Evolutionary conservation across 2,888 invertebrate species (phyloP).

Genomic region (Carabus problematicus): DNA sequence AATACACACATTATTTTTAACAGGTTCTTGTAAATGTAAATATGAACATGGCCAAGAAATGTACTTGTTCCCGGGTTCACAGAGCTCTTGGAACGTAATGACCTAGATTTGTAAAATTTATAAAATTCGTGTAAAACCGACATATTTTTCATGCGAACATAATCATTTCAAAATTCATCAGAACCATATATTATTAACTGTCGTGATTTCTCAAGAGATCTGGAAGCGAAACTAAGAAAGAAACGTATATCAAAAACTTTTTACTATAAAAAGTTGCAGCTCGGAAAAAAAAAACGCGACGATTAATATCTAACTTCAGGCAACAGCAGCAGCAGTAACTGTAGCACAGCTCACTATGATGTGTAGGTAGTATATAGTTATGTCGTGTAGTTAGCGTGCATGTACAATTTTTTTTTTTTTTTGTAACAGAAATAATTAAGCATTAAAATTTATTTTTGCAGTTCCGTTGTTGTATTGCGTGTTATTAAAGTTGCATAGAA

Average conservation of each 20-base stretch:
- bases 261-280: not conserved
- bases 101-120: too few relatives aligned
- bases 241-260: conserved; percentile 18
- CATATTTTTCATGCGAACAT: not conserved
- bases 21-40: not conserved
- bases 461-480: conserved; percentile 27
- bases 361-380: conserved; percentile 12
- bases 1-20: not conserved
- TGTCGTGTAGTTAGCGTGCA: conserved; percentile 36
- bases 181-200: conserved; percentile 2
- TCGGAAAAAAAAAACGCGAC: conserved; percentile 2
- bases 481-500: conserved; percentile 12
- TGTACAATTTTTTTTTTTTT: conserved; percentile 31
- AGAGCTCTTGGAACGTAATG: not conserved
- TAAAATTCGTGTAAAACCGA: too few relatives aligned
- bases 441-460: conserved; percentile 39
- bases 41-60: not conserved
- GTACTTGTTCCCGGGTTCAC: not conserved
- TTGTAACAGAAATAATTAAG: conserved; percentile 32
- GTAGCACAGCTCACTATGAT: too few relatives aligned
- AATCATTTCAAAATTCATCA: conserved; percentile 17
- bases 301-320: conserved; percentile 36
- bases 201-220: conserved; percentile 7
- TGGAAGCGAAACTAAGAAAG: conserved; percentile 4
- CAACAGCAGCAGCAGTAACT: not conserved